phyloP scores from a whole-genome alignment of 2,113 vertebrate species.

The Crypturellus undulatus region DNA sequence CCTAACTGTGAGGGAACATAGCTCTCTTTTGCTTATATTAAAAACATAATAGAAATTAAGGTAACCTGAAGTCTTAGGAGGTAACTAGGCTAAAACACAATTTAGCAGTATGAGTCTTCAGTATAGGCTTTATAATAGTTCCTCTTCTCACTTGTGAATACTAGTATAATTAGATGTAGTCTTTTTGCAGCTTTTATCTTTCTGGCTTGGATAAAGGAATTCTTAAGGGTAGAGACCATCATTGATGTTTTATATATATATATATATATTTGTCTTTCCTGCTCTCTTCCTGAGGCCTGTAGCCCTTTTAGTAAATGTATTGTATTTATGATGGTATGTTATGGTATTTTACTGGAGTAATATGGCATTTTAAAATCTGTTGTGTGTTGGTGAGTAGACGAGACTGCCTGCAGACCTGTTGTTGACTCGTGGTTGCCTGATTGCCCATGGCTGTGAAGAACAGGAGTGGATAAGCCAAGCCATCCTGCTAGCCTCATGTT shows the following conservation, averaged over 20 bases:
- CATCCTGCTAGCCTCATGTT: not conserved
- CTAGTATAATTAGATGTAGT: not conserved
- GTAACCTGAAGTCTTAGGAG: not conserved
- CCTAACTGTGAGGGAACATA: not conserved
- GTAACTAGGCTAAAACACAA: not conserved
- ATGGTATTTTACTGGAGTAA: not conserved
- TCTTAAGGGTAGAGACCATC: not conserved
- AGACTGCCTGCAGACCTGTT: not conserved
- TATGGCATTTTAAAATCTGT: not conserved
- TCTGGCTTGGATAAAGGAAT: not conserved
- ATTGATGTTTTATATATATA: too few species aligned
- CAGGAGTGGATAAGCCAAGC: not conserved
- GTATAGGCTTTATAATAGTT: slow-evolving; percentile 5
- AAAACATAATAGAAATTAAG: not conserved
- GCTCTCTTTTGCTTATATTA: not conserved
- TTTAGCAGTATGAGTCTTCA: not conserved
- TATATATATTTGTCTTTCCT: not conserved
- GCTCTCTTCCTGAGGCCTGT: not conserved
- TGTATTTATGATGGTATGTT: not conserved
- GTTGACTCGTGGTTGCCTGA: not conserved
- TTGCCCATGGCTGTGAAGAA: not conserved
- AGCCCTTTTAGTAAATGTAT: not conserved
- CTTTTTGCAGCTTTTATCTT: not conserved
- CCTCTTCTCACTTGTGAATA: not conserved
- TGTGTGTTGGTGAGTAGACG: not conserved